Base-by-base conservation (phyloP, 2,888 invertebrate species). In the Cryptocephalus moraei region DNA sequence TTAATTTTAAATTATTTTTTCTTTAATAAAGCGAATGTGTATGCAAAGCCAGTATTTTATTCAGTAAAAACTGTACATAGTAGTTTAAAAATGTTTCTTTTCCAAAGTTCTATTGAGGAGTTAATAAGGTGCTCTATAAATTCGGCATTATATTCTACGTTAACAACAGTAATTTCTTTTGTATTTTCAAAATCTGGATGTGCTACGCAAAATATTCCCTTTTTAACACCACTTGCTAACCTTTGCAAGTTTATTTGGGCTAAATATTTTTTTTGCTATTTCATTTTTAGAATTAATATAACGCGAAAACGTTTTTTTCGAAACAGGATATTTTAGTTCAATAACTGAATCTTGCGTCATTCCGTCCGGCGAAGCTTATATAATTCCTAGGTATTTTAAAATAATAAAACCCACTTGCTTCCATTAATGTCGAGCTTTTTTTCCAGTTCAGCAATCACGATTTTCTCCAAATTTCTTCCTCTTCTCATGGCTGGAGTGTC, bases 281-380 rank as follows among this genome's bases (percentile, higher is more conserved):
- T 48, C 48, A 33, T 40, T 41, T 46, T 54, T 41, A 32, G n/a
- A n/a, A n/a, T 39, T 45, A 22, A 51, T 31, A 44, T 49, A 49
- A 45, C 43, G 47, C 11, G 36, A 22, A 32, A 14, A 45, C 8
- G 53, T 44, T 42, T 54, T 52, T 32, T 8, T 45, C 43, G 22
- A 45, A 8, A 22, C 46, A 10, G 49, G 50, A 42, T 51, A 55
- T 36, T 55, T 54, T n/a, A 55, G 52, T 46, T 55, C 55, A 31
- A 49, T 33, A 13, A 55, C 32, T 22, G 8, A 10, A 45, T 53
- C 46, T 32, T 54, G 32, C 39, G 43, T 34, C 9, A 55, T 46
- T 10, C 50, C 53, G 50, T 54, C 55, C 12, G 34, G 34, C 9
- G 34, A 34, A 9, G 34, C 34, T 34, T 9, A 9, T 34, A 34